These are phyloP conservation scores for Cyrtonyx montezumae DNA, from an alignment of 2,113 vertebrate species.

Conservation along the genomic window DNA sequence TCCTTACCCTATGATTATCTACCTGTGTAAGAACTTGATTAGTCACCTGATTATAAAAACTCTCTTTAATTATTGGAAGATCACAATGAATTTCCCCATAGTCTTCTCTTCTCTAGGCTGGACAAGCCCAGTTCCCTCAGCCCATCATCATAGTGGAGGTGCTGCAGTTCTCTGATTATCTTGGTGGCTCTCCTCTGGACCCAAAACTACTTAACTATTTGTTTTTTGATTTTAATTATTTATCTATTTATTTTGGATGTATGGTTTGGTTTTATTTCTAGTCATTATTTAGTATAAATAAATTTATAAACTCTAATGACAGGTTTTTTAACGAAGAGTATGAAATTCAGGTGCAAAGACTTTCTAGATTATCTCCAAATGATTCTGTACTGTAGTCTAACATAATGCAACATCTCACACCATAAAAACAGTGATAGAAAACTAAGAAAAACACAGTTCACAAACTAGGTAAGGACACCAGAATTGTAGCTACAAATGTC, in stretches of 20 bases:
- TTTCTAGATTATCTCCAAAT: background rate
- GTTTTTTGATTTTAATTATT: background rate
- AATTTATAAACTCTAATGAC: background rate
- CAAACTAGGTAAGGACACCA: background rate
- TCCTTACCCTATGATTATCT: no score
- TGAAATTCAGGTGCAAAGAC: background rate
- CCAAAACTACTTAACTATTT: background rate
- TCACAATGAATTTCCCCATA: no score
- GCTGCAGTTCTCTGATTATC: no score
- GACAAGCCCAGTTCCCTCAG: no score
- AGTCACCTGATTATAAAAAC: no score
- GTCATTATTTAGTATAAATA: background rate
- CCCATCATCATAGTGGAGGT: no score
- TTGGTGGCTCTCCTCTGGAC: no score
- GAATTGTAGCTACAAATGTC: background rate
- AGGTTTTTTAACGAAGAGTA: background rate
- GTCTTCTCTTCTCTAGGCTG: no score
- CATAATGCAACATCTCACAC: background rate
- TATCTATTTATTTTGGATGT: no score
- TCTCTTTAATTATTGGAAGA: no score
- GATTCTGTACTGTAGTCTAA: background rate
- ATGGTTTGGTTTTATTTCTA: background rate
- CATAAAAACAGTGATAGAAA: accelerated
- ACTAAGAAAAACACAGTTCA: background rate
- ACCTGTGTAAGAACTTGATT: no score